Percentiles rank a stretch among this genome's conserved stretches.
Evolutionary conservation across 2,888 invertebrate species (phyloP).

Genomic region (Eurytoma californica): DNA sequence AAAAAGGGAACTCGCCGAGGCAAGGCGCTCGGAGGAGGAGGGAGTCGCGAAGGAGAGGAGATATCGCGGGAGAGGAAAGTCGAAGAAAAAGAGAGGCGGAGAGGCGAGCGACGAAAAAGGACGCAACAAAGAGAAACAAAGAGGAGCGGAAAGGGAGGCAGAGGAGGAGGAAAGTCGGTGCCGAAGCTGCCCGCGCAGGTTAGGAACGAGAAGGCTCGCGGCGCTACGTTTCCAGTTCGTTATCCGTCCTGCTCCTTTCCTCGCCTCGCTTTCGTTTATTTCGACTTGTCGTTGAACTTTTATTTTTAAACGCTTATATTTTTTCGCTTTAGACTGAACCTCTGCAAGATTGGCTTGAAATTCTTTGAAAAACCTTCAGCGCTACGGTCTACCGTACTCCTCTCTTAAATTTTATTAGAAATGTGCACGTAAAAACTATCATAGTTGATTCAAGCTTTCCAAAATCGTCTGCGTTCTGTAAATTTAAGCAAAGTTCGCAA

Average conservation of each 20-base stretch:
- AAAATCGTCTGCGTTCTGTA: too few species aligned
- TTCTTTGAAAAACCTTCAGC: too few species aligned
- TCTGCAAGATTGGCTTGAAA: too few species aligned
- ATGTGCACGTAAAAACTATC: too few species aligned
- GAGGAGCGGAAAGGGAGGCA: slow-evolving; percentile 34
- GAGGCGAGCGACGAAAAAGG: slow-evolving; percentile 62
- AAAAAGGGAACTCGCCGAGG: neutral
- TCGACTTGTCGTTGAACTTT: too few species aligned
- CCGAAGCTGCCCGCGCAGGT: slow-evolving; percentile 4
- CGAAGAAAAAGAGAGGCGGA: slow-evolving; percentile 34
- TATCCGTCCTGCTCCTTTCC: slow-evolving; percentile 53
- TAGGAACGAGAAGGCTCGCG: neutral
- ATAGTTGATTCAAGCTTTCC: too few species aligned
- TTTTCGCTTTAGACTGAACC: too few species aligned
- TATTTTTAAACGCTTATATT: too few species aligned
- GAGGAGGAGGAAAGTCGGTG: slow-evolving; percentile 4
- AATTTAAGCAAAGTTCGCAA: too few species aligned
- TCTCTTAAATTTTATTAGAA: too few species aligned
- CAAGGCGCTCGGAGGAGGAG: neutral
- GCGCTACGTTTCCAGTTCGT: slow-evolving; percentile 63
- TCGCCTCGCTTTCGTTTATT: slow-evolving; percentile 12
- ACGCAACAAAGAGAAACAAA: slow-evolving; percentile 62
- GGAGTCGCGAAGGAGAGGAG: slow-evolving; percentile 29
- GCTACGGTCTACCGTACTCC: too few species aligned
- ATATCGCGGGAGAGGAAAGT: slow-evolving; percentile 52